A percentile compares a stretch with the other conserved stretches of the same genome.
These are phyloP conservation scores for Orchestia grillus DNA, from an alignment of 1,140 invertebrate species.

Conservation along the genomic window DNA sequence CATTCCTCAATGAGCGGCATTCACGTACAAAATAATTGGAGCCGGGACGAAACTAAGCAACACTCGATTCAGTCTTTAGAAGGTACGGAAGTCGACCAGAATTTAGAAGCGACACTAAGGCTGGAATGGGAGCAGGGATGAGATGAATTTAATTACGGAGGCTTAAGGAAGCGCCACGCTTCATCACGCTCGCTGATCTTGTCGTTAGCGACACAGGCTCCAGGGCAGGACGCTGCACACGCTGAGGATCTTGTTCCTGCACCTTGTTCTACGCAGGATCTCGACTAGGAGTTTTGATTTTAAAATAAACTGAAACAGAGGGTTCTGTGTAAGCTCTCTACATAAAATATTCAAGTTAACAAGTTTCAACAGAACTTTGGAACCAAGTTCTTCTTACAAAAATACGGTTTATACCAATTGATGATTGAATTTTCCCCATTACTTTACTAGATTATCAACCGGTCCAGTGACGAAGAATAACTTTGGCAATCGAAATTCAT, in stretches of 20 bases:
- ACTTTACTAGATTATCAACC: neutral
- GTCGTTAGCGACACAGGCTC: slow-evolving; percentile 41
- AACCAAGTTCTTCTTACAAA: neutral
- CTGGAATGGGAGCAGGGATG: neutral
- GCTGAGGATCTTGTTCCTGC: neutral
- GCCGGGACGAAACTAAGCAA: neutral
- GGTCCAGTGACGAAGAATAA: neutral
- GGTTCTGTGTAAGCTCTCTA: neutral
- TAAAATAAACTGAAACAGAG: neutral
- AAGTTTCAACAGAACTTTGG: neutral
- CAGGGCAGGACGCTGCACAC: neutral
- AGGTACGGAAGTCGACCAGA: neutral
- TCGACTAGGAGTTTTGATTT: neutral
- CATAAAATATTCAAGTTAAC: neutral
- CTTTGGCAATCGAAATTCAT: neutral
- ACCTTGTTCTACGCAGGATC: neutral
- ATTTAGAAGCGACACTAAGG: neutral
- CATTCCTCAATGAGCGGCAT: neutral
- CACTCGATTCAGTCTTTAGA: neutral
- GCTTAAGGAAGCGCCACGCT: slow-evolving; percentile 26
- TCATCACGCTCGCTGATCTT: slow-evolving; percentile 43
- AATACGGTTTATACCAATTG: neutral
- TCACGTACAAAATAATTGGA: neutral
- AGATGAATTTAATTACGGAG: slow-evolving; percentile 40
- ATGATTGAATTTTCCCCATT: neutral